Evolutionary conservation across 2,113 vertebrate genomes (phyloP).

Genomic region (Daboia siamensis): DNA sequence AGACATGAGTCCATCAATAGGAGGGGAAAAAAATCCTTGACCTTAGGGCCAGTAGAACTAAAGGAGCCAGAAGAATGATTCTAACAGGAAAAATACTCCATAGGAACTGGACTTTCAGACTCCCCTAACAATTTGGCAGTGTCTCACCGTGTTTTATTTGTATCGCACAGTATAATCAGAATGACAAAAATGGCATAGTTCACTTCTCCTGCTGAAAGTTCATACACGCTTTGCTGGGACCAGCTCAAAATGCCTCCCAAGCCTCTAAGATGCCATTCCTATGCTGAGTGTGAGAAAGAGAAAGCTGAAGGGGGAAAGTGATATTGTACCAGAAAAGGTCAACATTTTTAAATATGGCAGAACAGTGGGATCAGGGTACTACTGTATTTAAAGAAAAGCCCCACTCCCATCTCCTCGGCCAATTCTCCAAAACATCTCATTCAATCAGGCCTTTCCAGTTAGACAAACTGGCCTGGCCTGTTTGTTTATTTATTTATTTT

Average conservation of each 20-base stretch:
- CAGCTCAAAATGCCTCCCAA: neutral
- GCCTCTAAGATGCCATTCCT: neutral
- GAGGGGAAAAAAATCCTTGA: neutral
- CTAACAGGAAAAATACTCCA: neutral
- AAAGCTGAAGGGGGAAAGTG: neutral
- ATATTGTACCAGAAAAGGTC: neutral
- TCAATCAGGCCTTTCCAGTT: neutral
- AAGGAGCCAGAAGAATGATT: neutral
- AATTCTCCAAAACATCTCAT: neutral
- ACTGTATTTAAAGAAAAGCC: neutral
- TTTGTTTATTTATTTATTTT: neutral
- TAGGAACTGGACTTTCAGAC: neutral
- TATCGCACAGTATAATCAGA: conserved; percentile 18
- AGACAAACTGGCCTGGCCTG: neutral
- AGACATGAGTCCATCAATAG: neutral
- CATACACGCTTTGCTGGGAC: neutral
- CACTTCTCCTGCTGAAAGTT: neutral
- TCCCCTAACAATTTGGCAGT: conserved; percentile 11
- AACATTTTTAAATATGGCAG: neutral
- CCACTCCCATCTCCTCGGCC: neutral
- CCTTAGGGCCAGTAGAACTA: neutral
- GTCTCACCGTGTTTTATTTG: conserved; percentile 8
- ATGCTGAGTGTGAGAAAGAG: conserved; percentile 2
- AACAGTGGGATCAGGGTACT: neutral
- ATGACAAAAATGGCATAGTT: neutral